Percentiles rank a stretch among this genome's conserved stretches.
Conservation (phyloP, 2,113 vertebrate species). For the Hippopotamus amphibius region DNA sequence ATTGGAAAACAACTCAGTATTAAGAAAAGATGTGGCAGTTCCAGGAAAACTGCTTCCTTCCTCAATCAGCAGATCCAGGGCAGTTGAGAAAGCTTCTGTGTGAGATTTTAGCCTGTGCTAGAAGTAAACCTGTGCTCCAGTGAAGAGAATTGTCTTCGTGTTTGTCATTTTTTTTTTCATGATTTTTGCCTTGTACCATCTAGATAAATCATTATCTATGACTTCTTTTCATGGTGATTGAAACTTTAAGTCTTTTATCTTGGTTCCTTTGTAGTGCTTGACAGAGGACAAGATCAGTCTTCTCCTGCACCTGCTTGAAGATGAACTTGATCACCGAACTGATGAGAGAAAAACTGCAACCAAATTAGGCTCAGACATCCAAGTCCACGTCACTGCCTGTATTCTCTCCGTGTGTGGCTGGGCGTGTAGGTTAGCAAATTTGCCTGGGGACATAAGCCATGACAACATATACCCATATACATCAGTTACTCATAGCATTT, state of each 20-base stretch:
- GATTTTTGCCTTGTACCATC: neutral
- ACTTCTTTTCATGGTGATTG: neutral
- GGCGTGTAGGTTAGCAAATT: slow-evolving; percentile 89
- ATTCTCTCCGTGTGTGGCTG: slow-evolving; percentile 95
- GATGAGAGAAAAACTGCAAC: slow-evolving; percentile 76
- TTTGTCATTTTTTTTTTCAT: neutral
- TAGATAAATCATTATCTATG: neutral
- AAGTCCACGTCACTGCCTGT: slow-evolving; percentile 93
- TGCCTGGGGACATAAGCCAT: neutral
- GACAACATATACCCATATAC: neutral
- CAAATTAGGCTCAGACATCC: slow-evolving; percentile 85
- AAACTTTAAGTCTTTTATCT: neutral
- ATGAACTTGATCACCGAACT: slow-evolving; percentile 87
- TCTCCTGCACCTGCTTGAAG: slow-evolving; percentile 92
- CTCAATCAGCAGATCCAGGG: neutral
- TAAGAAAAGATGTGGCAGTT: neutral
- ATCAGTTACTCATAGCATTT: neutral
- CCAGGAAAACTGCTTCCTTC: neutral
- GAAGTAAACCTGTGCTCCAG: neutral
- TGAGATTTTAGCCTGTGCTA: neutral
- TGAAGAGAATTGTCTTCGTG: neutral
- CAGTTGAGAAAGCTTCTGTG: neutral
- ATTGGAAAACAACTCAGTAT: slow-evolving; percentile 17
- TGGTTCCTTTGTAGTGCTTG: slow-evolving; percentile 86
- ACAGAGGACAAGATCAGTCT: slow-evolving; percentile 92